These are phyloP conservation scores for Thymelicus sylvestris DNA, from an alignment of 2,888 invertebrate species.

Conservation along the genomic window DNA sequence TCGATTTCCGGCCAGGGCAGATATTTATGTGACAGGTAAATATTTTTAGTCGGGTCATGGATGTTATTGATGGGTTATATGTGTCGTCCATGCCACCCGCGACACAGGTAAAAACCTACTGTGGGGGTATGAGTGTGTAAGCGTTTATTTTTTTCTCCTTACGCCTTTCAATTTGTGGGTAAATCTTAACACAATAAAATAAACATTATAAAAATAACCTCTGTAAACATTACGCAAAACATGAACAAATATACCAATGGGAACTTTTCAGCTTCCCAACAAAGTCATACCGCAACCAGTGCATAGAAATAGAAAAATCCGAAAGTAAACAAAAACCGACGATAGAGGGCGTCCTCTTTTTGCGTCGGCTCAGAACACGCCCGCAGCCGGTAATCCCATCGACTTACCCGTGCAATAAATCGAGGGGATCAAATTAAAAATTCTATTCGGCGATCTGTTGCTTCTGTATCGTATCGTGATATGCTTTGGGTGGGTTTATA, in stretches of 20 bases:
- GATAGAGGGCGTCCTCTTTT: not conserved
- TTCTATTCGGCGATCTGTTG: constrained; percentile 1
- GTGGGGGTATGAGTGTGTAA: no score
- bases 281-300: not conserved
- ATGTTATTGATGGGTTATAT: no score
- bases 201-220: no score
- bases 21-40: no score
- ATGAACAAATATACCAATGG: no score
- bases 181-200: not conserved
- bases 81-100: no score
- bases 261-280: not conserved
- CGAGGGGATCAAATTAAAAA: constrained; percentile 8
- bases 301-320: not conserved
- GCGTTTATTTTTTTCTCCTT: no score
- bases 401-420: constrained; percentile 9
- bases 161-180: no score
- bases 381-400: not conserved
- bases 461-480: not conserved
- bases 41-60: no score
- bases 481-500: not conserved
- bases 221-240: no score
- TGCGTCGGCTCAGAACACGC: not conserved
- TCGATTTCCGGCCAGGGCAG: no score
- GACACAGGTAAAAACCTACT: no score
- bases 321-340: not conserved